Evolutionary conservation across 2,888 invertebrate genomes (phyloP), one percentile per base, ranked within the genome.

Genomic region (Oscheius sp.): DNA sequence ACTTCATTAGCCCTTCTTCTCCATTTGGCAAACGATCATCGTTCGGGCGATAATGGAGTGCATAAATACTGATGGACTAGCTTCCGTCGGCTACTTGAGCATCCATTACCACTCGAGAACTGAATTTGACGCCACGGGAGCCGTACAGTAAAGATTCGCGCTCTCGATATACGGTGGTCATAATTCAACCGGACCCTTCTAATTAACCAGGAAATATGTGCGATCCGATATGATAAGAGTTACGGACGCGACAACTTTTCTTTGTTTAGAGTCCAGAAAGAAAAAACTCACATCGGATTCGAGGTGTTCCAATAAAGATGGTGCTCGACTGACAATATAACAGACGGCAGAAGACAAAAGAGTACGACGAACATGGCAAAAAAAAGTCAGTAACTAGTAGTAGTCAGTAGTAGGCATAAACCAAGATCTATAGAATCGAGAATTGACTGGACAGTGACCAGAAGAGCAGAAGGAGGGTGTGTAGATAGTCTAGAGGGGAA

Each of bases 151-250:
- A 42, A 42, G 42, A 42, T 42, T 42, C 42, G 42, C 42, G 42
- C 42, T 42, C 42, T 7, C 42, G 42, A 42, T 42, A 42, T 42
- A 5, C 4, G 42, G 7, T 42, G 63, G 68, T 42, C 68, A 37
- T 68, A 68, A 68, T 55, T 68, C 68, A 68, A 35, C 55, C 55
- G 53, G 53, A 68, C n/a, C 68, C 68, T 68, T 68, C 53, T 68
- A 68, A 68, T 68, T 68, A 68, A 53, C 35, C 68, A 55, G 63
- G 55, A 68, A 68, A 68, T 68, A 68, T 68, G 68, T 68, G 68
- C 68, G 68, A 68, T 68, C 68, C 53, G 68, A 68, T 68, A 68
- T 68, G 68, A 68, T 68, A 68, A 53, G n/a, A 55, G 53, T 33
- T 53, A 55, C 7, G 33, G 51, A 32, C 33, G 65, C 51, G 51